phyloP scores from a whole-genome alignment of 2,888 invertebrate species.

The Parnassius orleans region DNA sequence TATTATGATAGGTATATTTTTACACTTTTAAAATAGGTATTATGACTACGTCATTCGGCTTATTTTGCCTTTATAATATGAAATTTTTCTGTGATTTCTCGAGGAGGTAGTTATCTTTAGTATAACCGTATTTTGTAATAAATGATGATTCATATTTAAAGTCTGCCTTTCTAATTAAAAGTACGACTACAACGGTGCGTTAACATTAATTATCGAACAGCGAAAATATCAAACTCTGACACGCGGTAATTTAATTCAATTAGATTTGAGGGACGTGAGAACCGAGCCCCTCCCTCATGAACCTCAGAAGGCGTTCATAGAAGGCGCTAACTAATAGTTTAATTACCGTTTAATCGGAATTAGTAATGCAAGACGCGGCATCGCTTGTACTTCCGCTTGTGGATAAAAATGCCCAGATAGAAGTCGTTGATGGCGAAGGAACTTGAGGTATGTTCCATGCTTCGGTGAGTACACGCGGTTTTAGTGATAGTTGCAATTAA shows the following conservation, averaged over 20 bases:
- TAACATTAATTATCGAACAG: constrained; percentile 21
- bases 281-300: constrained; percentile 31
- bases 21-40: too few species aligned
- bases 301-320: constrained; percentile 39
- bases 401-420: constrained; percentile 15
- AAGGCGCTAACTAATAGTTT: constrained; percentile 57
- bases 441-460: too few species aligned
- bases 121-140: background rate
- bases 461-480: too few species aligned
- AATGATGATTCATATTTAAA: background rate
- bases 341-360: constrained; percentile 61
- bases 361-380: constrained; percentile 43
- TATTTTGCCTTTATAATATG: background rate
- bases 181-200: constrained; percentile 1
- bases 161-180: constrained; percentile 3
- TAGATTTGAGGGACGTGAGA: constrained; percentile 44
- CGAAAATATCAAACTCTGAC: constrained; percentile 28
- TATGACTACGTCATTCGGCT: too few species aligned
- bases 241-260: constrained; percentile 38
- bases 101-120: too few species aligned
- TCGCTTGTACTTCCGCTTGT: constrained; percentile 34
- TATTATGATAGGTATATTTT: too few species aligned
- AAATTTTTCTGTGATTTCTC: background rate
- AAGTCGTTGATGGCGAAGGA: background rate
- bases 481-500: too few species aligned